phyloP scores from a whole-genome alignment of 2,113 vertebrate genomes.

The Chaetops frenatus region DNA sequence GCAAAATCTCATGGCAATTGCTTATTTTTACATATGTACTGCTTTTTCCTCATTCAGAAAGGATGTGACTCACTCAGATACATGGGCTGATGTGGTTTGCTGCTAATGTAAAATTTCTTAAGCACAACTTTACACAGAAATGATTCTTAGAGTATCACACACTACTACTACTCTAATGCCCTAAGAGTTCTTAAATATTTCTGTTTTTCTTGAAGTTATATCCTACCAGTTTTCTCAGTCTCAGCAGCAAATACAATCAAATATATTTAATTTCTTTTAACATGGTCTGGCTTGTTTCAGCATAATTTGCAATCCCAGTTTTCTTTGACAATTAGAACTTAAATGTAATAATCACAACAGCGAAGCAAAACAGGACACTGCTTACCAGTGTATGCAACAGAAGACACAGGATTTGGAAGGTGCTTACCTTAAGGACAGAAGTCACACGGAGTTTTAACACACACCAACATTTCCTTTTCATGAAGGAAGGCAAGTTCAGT shows the following conservation, averaged over 20 bases:
- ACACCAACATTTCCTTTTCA: not conserved
- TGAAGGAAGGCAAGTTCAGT: not conserved
- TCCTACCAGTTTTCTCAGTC: not conserved
- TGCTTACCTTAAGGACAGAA: slow-evolving; percentile 44
- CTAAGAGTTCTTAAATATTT: not conserved
- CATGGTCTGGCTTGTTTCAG: not conserved
- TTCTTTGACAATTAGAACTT: slow-evolving; percentile 49
- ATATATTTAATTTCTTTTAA: not conserved
- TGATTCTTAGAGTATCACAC: not conserved
- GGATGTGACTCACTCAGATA: not conserved
- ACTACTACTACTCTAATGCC: not conserved
- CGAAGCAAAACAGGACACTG: slow-evolving; percentile 6
- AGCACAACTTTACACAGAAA: not conserved
- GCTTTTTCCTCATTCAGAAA: not conserved
- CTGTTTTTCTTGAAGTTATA: not conserved
- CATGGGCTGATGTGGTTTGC: not conserved
- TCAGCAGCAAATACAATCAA: not conserved
- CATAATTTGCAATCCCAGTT: not conserved
- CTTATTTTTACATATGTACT: not conserved
- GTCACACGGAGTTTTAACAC: not conserved
- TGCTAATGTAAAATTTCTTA: not conserved
- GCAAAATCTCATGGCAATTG: not conserved
- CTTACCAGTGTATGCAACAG: not conserved
- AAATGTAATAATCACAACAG: not conserved
- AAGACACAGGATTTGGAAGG: not conserved